Conservation (phyloP, 2,113 vertebrate species). For the Lota lota region DNA sequence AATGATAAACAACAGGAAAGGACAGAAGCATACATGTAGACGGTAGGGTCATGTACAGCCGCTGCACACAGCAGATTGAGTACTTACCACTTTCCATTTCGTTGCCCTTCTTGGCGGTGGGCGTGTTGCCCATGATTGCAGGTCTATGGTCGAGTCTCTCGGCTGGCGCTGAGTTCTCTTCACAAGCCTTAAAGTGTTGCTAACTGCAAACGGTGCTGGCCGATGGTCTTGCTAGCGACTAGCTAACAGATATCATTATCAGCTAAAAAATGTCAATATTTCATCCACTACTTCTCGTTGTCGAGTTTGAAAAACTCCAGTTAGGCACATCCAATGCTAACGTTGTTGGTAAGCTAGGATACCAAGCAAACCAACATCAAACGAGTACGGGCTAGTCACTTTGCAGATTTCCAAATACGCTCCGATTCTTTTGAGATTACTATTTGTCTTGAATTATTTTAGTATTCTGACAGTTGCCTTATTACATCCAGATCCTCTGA, state of each 20-base stretch:
- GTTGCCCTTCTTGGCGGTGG: slow-evolving; percentile 91
- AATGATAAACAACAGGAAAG: slow-evolving; percentile 37
- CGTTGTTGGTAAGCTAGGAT: slow-evolving; percentile 44
- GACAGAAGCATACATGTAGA: neutral
- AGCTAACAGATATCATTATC: slow-evolving; percentile 64
- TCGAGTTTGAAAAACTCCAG: slow-evolving; percentile 23
- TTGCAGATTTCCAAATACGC: neutral
- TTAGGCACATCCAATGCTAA: slow-evolving; percentile 25
- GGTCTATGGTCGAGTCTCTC: slow-evolving; percentile 63
- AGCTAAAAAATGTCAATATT: slow-evolving; percentile 18
- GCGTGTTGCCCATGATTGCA: slow-evolving; percentile 92
- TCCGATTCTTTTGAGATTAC: no score
- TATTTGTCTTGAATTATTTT: no score
- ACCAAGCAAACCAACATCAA: slow-evolving; percentile 27
- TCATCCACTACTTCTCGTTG: neutral
- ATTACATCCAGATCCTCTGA: no score
- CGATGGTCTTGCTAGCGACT: slow-evolving; percentile 23
- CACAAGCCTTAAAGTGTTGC: slow-evolving; percentile 45
- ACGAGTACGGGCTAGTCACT: neutral
- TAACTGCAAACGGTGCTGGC: slow-evolving; percentile 31
- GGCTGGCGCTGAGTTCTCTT: slow-evolving; percentile 50
- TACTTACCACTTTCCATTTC: slow-evolving; percentile 89
- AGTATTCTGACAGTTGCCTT: no score
- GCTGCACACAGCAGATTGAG: neutral
- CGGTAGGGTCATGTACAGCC: neutral